These are phyloP conservation scores for Saxidomus purpurata DNA, from an alignment of 1,140 invertebrate genomes.

Conservation along the genomic window DNA sequence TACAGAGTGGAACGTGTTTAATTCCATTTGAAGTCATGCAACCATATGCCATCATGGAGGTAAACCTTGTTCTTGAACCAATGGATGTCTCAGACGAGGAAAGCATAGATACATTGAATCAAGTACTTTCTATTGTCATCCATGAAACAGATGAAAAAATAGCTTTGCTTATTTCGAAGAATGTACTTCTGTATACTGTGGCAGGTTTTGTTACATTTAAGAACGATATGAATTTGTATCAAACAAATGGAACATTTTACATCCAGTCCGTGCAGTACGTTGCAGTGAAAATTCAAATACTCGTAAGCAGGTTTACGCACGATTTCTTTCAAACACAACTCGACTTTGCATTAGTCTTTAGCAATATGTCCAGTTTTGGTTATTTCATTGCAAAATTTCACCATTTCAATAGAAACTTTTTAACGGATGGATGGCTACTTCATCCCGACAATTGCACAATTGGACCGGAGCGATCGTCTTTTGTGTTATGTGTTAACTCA, in stretches of 20 bases:
- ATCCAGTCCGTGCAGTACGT: background rate
- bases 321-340: background rate
- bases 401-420: background rate
- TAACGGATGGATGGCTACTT: no score
- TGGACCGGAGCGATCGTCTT: background rate
- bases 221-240: background rate
- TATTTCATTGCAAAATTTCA: background rate
- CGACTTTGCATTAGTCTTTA: background rate
- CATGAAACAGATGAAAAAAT: background rate
- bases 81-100: background rate
- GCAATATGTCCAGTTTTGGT: background rate
- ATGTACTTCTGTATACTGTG: background rate
- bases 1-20: background rate
- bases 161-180: background rate
- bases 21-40: background rate
- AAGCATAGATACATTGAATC: background rate
- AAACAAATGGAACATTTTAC: background rate
- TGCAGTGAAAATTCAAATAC: background rate
- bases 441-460: background rate
- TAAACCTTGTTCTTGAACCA: background rate
- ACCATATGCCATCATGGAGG: background rate
- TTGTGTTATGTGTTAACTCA: background rate
- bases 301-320: background rate
- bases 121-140: background rate
- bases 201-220: background rate